Base-by-base conservation (phyloP, 2,113 vertebrate genomes). In the Oreochromis niloticus region DNA sequence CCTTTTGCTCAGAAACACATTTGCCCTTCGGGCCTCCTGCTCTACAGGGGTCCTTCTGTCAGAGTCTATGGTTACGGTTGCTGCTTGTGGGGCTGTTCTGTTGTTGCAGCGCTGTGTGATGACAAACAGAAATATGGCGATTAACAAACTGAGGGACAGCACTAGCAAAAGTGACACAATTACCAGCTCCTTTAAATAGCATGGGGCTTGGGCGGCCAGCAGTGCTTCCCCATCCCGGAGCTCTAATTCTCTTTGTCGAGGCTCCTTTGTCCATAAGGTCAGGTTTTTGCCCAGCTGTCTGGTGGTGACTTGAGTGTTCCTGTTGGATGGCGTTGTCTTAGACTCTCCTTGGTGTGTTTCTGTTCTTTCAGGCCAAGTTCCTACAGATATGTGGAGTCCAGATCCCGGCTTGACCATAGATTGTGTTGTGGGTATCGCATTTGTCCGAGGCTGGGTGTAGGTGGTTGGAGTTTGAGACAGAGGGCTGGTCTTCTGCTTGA, bases 171-270 rank as follows among this genome's bases (percentile, higher is more conserved):
- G 83, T 0, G 96, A 95, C 55, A 97, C 96, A 1, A 92, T 90
- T 39, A 96, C 92, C 79, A 97, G 93, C 86, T 96, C 96, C 88
- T 91, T 93, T 4, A 96, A 85, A 81, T 95, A 96, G 48, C 88
- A 92, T 3, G 82, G 80, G 3, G 55, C 32, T 9, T 27, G 83
- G 1, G 71, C 24, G 1, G 81, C 82, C 17, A 71, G 68, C 30
- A 87, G 82, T 3, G 78, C 56, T 1, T 86, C 88, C 9, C 87
- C 90, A 1, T 85, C 87, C 2, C 2, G 36, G 10, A 82, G 4
- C 9, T 79, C 80, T 0, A 17, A 30, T n/a, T 84, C 90, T n/a
- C 48, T 85, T 4, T 66, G 56, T 16, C 39, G 52, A 3, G 82
- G 80, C 6, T 14, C 27, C 7, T 50, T 50, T 0, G 54, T 83